Conservation (phyloP, 2,888 invertebrate species). For the Galeopsomyia nigrocyanea region DNA sequence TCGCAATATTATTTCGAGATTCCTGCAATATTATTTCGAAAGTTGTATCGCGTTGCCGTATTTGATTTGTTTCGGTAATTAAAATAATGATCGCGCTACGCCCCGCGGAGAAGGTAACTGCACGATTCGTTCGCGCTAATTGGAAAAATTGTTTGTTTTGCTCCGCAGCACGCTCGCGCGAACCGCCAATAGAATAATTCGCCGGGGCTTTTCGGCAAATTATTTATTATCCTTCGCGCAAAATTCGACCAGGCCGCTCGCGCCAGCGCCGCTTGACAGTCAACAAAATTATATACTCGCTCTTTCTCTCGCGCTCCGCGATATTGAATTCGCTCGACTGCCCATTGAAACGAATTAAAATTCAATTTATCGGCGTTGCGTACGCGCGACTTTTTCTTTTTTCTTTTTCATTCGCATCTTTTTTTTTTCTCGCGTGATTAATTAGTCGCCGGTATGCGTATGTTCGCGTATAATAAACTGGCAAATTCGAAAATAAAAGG, state of each 20-base stretch:
- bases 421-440: background rate
- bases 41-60: too few relatives aligned
- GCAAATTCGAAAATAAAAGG: slow-evolving; percentile 9
- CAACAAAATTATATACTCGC: too few relatives aligned
- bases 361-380: background rate
- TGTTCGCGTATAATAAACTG: background rate
- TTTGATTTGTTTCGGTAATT: slow-evolving; percentile 19
- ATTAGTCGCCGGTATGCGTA: background rate
- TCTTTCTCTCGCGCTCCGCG: too few relatives aligned
- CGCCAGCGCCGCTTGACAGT: too few relatives aligned
- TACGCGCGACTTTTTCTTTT: background rate
- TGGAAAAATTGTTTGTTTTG: slow-evolving; percentile 22
- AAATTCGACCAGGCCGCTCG: too few relatives aligned
- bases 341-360: background rate
- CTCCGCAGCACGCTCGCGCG: too few relatives aligned
- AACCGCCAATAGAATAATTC: too few relatives aligned
- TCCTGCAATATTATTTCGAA: too few relatives aligned
- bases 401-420: background rate
- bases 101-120: background rate
- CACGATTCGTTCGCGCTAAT: slow-evolving; percentile 10
- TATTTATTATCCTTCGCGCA: too few relatives aligned
- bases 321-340: background rate
- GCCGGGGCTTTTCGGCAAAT: too few relatives aligned
- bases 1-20: too few relatives aligned
- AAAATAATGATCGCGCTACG: slow-evolving; percentile 11